These are phyloP conservation scores for Sebastes trivittatus DNA, from an alignment of 2,797 vertebrate species.

Conservation along the genomic window DNA sequence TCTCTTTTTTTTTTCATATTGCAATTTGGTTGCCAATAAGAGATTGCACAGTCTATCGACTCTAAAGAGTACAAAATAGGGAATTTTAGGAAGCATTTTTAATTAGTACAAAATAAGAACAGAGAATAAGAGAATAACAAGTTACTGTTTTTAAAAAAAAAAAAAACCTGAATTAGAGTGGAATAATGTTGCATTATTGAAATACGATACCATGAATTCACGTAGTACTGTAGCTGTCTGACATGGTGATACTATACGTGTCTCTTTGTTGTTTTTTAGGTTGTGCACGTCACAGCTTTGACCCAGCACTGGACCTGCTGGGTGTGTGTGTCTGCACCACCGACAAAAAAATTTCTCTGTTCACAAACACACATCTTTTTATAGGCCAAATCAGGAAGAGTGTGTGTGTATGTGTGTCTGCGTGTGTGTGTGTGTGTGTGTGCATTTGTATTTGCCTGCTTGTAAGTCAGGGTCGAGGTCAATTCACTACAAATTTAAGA, in stretches of 20 bases:
- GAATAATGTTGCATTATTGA: conserved; percentile 87
- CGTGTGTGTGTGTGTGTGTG: conserved; percentile 10
- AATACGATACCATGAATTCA: conserved; percentile 82
- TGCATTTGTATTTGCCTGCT: conserved; percentile 72
- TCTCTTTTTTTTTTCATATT: conserved; percentile 84
- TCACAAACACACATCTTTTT: conserved; percentile 91
- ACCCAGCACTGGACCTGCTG: conserved; percentile 84
- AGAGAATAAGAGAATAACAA: conserved; percentile 81
- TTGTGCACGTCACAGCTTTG: conserved; percentile 91
- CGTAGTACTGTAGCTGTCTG: conserved; percentile 92
- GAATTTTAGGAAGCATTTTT: conserved; percentile 82
- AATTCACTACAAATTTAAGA: conserved; percentile 64
- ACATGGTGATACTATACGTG: conserved; percentile 89
- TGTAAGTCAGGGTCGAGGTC: conserved; percentile 77
- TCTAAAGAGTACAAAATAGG: conserved; percentile 91
- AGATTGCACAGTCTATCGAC: conserved; percentile 99
- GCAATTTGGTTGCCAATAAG: conserved; percentile 98
- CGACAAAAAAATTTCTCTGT: conserved; percentile 77
- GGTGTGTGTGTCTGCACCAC: conserved; percentile 84
- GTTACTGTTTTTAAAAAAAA: conserved; percentile 88
- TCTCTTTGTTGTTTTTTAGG: conserved; percentile 84
- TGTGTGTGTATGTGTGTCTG: conserved; percentile 27
- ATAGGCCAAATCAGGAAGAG: conserved; percentile 97
- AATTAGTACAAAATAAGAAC: conserved; percentile 76
- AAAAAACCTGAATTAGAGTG: conserved; percentile 64